phyloP scores from a whole-genome alignment of 2,888 invertebrate species.

The Spatulosminthurus flaviceps region DNA sequence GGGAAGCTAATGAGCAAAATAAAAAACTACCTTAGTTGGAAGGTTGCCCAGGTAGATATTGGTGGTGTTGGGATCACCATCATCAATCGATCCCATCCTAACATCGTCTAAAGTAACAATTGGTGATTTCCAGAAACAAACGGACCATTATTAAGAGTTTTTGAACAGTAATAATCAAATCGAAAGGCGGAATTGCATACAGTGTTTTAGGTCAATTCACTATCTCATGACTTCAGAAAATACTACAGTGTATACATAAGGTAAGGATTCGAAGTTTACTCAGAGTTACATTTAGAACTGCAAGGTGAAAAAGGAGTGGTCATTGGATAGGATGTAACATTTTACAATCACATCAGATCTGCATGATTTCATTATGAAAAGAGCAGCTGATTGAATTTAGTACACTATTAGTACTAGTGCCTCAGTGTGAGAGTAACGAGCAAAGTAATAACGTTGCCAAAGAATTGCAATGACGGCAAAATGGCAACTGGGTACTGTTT shows the following conservation, averaged over 20 bases:
- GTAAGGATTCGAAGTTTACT: neutral
- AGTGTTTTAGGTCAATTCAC: constrained; percentile 41
- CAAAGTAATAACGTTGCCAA: neutral
- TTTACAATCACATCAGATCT: constrained; percentile 3
- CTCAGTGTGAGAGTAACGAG: constrained; percentile 2
- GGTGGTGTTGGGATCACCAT: constrained; percentile 96
- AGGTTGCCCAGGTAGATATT: constrained; percentile 97
- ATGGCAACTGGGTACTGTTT: constrained; percentile 24
- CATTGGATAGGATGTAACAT: constrained; percentile 1
- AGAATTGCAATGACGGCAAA: constrained; percentile 11
- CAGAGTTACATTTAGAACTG: neutral
- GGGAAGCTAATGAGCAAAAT: too few relatives aligned
- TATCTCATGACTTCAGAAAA: neutral
- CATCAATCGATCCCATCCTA: constrained; percentile 85
- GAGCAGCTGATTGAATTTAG: constrained; percentile 1
- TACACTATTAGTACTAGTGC: constrained; percentile 21
- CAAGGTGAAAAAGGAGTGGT: constrained; percentile 19
- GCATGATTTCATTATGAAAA: constrained; percentile 2
- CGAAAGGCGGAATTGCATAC: constrained; percentile 37
- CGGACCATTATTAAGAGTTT: constrained; percentile 53
- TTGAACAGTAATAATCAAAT: constrained; percentile 31
- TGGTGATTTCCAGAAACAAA: constrained; percentile 59
- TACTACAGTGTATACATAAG: neutral
- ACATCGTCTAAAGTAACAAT: constrained; percentile 65
- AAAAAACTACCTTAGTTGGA: constrained; percentile 83